These are phyloP conservation scores for Cybosia mesomella DNA, from an alignment of 2,888 invertebrate genomes.

Conservation along the genomic window DNA sequence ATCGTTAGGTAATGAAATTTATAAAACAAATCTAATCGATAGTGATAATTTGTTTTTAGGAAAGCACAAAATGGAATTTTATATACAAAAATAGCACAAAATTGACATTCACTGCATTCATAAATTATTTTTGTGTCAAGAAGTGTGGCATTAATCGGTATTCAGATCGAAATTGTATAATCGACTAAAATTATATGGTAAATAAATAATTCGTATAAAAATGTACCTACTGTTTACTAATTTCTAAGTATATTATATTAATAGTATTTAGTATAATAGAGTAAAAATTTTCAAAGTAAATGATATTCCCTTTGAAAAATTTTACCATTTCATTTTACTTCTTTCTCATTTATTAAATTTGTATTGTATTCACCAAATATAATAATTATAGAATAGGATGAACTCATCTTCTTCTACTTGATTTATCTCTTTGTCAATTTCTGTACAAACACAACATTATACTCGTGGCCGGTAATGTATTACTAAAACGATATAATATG, in stretches of 20 bases:
- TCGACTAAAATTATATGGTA: slow-evolving; percentile 7
- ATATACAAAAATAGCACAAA: slow-evolving; percentile 85
- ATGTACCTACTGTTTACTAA: not conserved
- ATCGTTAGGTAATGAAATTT: slow-evolving; percentile 51
- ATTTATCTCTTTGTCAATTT: too few species aligned
- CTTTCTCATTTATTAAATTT: too few species aligned
- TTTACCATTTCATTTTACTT: too few species aligned
- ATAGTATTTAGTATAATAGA: too few species aligned
- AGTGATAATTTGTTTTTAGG: slow-evolving; percentile 66
- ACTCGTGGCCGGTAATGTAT: too few species aligned
- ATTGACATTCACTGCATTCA: slow-evolving; percentile 74
- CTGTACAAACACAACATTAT: too few species aligned
- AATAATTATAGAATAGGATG: too few species aligned
- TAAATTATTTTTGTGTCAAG: slow-evolving; percentile 59
- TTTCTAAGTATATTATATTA: not conserved
- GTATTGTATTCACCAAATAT: too few species aligned
- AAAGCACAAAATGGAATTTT: slow-evolving; percentile 71
- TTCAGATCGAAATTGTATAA: not conserved
- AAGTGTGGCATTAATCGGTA: not conserved
- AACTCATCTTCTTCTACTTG: too few species aligned
- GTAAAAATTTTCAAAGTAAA: too few species aligned
- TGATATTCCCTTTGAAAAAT: too few species aligned
- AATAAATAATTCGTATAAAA: not conserved
- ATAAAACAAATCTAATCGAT: slow-evolving; percentile 64
- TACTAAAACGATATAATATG: too few species aligned